Conservation (phyloP, 2,113 vertebrate species). For the Chauna torquata region DNA sequence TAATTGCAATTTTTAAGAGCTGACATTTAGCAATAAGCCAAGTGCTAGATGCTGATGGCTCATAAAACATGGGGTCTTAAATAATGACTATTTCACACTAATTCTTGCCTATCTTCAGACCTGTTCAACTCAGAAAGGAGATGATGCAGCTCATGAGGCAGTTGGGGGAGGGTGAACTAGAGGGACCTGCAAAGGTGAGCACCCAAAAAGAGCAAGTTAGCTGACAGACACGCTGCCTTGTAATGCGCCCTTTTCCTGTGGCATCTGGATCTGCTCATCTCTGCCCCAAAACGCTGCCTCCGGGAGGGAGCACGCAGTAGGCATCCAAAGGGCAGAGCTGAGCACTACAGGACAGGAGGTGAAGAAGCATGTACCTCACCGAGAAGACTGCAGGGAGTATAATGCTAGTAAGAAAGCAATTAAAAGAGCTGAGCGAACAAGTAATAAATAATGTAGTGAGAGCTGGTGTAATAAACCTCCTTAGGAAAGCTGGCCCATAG, state of each 20-base stretch:
- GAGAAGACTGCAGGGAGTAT: background rate
- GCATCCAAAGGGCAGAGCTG: background rate
- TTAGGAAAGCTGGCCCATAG: background rate
- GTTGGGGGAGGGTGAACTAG: background rate
- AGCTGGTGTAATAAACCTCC: conserved; percentile 18
- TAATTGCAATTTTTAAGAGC: conserved; percentile 54
- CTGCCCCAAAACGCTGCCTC: background rate
- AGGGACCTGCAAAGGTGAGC: background rate
- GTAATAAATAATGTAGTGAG: conserved; percentile 47
- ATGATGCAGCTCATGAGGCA: background rate
- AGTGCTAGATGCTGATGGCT: conserved; percentile 1
- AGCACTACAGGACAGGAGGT: background rate
- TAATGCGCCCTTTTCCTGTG: background rate
- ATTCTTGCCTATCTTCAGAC: background rate
- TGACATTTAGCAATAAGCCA: conserved; percentile 47
- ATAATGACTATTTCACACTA: background rate
- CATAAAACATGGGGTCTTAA: background rate
- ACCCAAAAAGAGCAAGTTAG: background rate
- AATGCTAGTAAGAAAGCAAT: conserved; percentile 27
- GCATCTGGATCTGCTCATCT: background rate
- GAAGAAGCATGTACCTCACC: background rate
- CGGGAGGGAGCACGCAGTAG: background rate
- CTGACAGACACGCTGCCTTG: background rate
- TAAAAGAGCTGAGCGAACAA: conserved; percentile 53
- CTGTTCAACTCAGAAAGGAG: background rate